Evolutionary conservation across 2,888 invertebrate species (phyloP).

Genomic region (Pandemis cinnamomeana): DNA sequence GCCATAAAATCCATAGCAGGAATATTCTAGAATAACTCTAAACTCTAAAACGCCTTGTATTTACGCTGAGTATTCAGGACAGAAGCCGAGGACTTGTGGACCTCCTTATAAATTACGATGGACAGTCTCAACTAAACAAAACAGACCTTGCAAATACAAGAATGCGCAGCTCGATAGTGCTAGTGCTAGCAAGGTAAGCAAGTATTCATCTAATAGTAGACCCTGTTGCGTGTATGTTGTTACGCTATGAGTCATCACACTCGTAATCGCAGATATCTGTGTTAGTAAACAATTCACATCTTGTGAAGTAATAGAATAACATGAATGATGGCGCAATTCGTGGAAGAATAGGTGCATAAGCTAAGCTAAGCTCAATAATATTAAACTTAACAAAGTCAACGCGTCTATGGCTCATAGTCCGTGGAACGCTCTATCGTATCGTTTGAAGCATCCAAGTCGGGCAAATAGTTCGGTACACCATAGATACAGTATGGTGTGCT

Average conservation of each 20-base stretch:
- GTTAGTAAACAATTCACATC: constrained; percentile 30
- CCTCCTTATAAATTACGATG: too few relatives aligned
- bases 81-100: too few relatives aligned
- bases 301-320: constrained; percentile 2
- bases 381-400: background rate
- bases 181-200: constrained; percentile 34
- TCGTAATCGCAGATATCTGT: constrained; percentile 23
- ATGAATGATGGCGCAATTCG: constrained; percentile 18
- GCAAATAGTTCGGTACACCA: too few relatives aligned
- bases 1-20: too few relatives aligned
- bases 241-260: constrained; percentile 17
- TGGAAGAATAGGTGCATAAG: background rate
- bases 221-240: constrained; percentile 19
- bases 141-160: background rate
- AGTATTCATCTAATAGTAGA: constrained; percentile 2
- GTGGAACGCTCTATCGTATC: too few relatives aligned
- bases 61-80: too few relatives aligned
- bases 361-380: background rate
- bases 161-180: constrained; percentile 31
- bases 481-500: too few relatives aligned
- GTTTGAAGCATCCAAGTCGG: too few relatives aligned
- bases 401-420: background rate
- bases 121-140: constrained; percentile 9
- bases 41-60: too few relatives aligned
- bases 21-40: too few relatives aligned